A percentile compares a stretch with the other conserved stretches of the same genome.
These are phyloP conservation scores for Xestia sexstrigata DNA, from an alignment of 2,888 invertebrate species.

Conservation along the genomic window DNA sequence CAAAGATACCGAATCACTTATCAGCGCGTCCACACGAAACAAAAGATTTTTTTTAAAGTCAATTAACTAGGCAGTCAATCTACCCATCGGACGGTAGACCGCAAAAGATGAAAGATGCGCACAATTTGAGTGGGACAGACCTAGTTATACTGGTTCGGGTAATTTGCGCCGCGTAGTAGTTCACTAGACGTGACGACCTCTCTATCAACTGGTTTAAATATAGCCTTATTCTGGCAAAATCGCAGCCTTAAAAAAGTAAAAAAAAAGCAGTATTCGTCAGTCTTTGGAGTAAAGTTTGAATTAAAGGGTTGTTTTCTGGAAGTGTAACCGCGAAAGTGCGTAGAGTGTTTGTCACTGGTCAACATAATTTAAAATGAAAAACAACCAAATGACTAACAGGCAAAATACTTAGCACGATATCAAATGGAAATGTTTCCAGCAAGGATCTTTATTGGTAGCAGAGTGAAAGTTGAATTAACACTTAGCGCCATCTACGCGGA, in stretches of 20 bases:
- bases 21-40: constrained; percentile 17
- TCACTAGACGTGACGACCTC: constrained; percentile 62
- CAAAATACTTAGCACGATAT: neutral
- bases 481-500: no score
- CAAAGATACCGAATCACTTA: constrained; percentile 18
- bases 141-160: constrained; percentile 37
- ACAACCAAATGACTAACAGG: neutral
- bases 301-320: neutral
- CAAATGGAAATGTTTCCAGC: no score
- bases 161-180: constrained; percentile 52
- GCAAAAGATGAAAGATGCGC: constrained; percentile 57
- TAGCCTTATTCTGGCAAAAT: neutral
- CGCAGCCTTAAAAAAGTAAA: neutral
- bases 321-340: neutral
- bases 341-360: neutral
- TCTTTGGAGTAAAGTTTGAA: neutral
- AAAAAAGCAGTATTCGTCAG: neutral
- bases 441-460: no score
- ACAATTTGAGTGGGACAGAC: constrained; percentile 31
- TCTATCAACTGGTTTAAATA: constrained; percentile 56
- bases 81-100: constrained; percentile 14
- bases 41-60: constrained; percentile 6
- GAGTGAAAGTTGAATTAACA: no score
- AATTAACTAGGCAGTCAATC: constrained; percentile 48
- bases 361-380: neutral